Evolutionary conservation across 2,113 vertebrate genomes (phyloP), one percentile per base, ranked within the genome.

Genomic region (Nothoprocta pentlandii): DNA sequence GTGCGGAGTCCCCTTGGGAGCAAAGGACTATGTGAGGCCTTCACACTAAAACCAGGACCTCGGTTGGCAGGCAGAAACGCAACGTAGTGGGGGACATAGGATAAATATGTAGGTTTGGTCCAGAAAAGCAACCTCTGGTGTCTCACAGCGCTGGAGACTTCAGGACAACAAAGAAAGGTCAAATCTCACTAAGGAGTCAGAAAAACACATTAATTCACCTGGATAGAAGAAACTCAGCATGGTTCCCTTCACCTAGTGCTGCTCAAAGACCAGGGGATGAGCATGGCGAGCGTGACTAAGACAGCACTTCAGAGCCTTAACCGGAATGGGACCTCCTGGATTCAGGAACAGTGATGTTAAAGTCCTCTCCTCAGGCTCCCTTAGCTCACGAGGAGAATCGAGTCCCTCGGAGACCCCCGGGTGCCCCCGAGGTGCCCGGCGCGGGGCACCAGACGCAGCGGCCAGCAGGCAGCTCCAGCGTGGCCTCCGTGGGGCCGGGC

Each of bases 271-370:
- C 36, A 20, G 85, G 80, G 66, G 85, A 93, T 51, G 79, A 80
- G 95, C 91, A 94, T 97, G 95, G 75, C 80, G 87, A 94, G 92
- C 69, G 42, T 12, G n/a, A 89, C 54, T 28, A 83, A 95, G 96
- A 96, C 4, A 94, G 74, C 56, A 90, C 91, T 91, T 97, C 89
- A 92, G 91, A 96, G 95, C 71, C 67, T 95, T 95, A 73, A 95
- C 49, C 71, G 62, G 46, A 93, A 80, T 36, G 23, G 80, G 82
- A 86, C 46, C 79, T 86, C 61, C 75, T 28, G 19, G 42, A 80
- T 75, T 34, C 67, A 30, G 42, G 49, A 81, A 59, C 56, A 36
- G 16, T 12, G 32, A 42, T 23, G 16, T 22, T 47, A 81, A 58
- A 32, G 23, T 78, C 58, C 66, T 49, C 26, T n/a, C 71, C 39